Evolutionary conservation across 2,113 vertebrate genomes (phyloP), one percentile per base, ranked within the genome.

Genomic region (Condylura cristata): DNA sequence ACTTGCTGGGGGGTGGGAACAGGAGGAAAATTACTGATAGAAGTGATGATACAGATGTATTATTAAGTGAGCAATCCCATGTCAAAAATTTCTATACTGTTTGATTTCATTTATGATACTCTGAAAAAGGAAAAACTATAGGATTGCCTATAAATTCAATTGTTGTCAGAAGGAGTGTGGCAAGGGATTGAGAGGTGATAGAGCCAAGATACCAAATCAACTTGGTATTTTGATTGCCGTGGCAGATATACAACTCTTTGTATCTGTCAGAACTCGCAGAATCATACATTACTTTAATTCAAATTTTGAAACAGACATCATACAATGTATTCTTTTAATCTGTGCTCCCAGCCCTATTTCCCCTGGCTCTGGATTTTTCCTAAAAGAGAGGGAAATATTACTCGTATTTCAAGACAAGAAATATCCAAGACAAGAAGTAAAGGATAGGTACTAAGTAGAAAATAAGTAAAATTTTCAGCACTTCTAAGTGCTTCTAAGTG

Each of bases 381-480:
- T 65, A 18, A 65, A 34, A 89, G 48, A 89, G 88, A 75, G 66
- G 9, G 71, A 94, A 89, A 65, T 53, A 41, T 85, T 86, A 79
- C 75, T 92, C 86, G 92, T 79, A 90, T 46, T 13, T 48, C 5
- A 56, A 2, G 18, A 32, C 90, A 53, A 70, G 83, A 86, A 24
- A n/a, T 46, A 48, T 13, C 48, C 5, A 56, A 2, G 18, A 32
- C 90, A 53, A 70, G 83, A 86, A 24, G 60, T 90, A 86, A 76
- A 83, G 94, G 92, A 46, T 20, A 65, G 7, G 87, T 24, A 79
- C 94, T 97, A 98, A 86, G 76, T 41, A 98, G 96, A 95, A 98
- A 74, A 72, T 30, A 90, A 97, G 98, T 97, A 98, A 96, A 92
- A 93, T 0, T 3, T 3, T 97, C 94, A 98, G 82, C 83, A 8